phyloP scores from a whole-genome alignment of 2,888 invertebrate genomes.

The Agriopis marginaria region DNA sequence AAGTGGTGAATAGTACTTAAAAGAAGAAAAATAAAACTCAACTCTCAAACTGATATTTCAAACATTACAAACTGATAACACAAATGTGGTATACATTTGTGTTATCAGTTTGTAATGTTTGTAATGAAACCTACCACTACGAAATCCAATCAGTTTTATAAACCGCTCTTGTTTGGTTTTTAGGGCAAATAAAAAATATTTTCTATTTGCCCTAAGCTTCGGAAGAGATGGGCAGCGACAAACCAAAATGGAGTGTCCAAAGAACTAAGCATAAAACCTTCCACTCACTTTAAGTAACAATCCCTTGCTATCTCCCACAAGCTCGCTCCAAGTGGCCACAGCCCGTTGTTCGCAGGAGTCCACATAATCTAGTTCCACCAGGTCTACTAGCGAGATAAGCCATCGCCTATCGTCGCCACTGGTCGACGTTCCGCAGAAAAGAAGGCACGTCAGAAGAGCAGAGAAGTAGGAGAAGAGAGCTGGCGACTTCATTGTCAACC shows the following conservation, averaged over 20 bases:
- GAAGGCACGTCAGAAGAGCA: constrained; percentile 61
- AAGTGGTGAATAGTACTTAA: too few relatives aligned
- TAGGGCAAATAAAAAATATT: neutral
- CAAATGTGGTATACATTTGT: too few relatives aligned
- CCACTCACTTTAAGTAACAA: constrained; percentile 58
- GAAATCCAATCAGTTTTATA: too few relatives aligned
- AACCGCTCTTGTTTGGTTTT: too few relatives aligned
- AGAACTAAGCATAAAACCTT: neutral
- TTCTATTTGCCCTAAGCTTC: neutral
- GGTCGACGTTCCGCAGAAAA: constrained; percentile 69
- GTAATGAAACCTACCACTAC: too few relatives aligned
- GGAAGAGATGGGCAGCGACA: neutral
- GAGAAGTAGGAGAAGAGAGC: constrained; percentile 64
- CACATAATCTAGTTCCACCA: constrained; percentile 80
- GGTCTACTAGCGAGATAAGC: constrained; percentile 72
- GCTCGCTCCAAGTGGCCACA: constrained; percentile 74
- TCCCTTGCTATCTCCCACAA: constrained; percentile 68
- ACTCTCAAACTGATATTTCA: too few relatives aligned
- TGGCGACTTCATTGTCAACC: constrained; percentile 69
- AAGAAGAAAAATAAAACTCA: too few relatives aligned
- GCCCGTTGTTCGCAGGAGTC: constrained; percentile 78
- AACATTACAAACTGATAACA: too few relatives aligned
- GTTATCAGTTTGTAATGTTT: too few relatives aligned
- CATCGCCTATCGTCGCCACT: constrained; percentile 70
- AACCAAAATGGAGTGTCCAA: neutral